Evolutionary conservation across 2,113 vertebrate species (phyloP).

Genomic region (Cranoglanis bouderius): DNA sequence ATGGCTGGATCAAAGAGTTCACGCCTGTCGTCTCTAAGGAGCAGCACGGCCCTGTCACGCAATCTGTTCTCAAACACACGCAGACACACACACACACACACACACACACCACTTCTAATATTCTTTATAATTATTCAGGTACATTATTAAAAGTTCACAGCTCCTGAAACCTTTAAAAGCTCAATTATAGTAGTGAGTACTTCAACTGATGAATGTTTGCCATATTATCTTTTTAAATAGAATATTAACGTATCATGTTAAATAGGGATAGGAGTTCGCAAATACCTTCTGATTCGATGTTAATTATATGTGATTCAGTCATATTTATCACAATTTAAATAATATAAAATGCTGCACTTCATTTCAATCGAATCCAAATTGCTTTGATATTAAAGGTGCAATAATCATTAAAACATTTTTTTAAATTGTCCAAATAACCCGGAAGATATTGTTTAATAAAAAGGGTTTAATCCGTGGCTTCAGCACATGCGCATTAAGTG

Average conservation of each 20-base stretch:
- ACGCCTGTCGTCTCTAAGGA: slow-evolving; percentile 58
- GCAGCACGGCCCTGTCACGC: neutral
- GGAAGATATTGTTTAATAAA: neutral
- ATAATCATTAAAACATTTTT: too few relatives aligned
- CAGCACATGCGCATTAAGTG: neutral
- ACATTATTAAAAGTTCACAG: neutral
- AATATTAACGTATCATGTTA: neutral
- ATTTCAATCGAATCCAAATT: neutral
- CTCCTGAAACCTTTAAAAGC: neutral
- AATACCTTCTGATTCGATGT: neutral
- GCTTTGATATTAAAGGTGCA: neutral
- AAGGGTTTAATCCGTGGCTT: neutral
- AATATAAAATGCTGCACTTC: neutral
- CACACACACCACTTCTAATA: neutral
- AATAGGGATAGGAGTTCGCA: neutral
- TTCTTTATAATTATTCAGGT: neutral
- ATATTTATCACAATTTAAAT: neutral
- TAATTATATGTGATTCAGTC: neutral
- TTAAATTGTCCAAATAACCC: neutral
- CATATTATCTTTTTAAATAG: neutral
- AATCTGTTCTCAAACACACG: slow-evolving; percentile 2
- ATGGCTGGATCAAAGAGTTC: slow-evolving; percentile 65
- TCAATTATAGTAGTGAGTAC: neutral
- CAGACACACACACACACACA: neutral
- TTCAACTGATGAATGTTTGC: neutral